Conservation (phyloP, 1,140 invertebrate genomes). For the Brachionus rotundiformis region DNA sequence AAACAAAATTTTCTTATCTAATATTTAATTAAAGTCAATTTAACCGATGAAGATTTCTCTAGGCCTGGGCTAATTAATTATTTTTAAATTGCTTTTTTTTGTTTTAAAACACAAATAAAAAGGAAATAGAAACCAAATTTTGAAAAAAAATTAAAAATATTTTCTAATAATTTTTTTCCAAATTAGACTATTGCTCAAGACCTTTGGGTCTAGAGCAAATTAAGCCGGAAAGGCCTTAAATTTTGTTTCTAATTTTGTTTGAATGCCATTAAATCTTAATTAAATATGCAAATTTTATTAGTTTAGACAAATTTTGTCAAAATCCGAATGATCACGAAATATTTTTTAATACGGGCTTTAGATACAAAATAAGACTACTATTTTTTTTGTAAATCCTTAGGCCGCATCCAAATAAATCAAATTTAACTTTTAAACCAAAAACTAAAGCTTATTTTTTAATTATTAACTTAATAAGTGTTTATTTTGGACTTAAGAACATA, state of each 20-base stretch:
- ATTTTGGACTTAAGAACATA: not conserved
- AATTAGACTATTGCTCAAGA: too few species aligned
- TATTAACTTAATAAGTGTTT: not conserved
- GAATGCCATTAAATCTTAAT: not conserved
- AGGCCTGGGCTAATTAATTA: not conserved
- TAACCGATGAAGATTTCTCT: slow-evolving; percentile 13
- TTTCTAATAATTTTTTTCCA: too few species aligned
- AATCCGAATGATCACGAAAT: not conserved
- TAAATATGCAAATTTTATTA: not conserved
- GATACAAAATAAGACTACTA: not conserved
- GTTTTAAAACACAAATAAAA: not conserved
- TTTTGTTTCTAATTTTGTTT: slow-evolving; percentile 3
- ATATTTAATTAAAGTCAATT: slow-evolving; percentile 22
- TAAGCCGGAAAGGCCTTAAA: not conserved
- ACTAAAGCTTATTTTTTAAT: not conserved
- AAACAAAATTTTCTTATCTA: slow-evolving; percentile 1
- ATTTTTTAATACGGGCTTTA: not conserved
- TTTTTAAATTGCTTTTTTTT: not conserved
- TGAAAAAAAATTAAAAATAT: not conserved
- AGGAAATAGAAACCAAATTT: too few species aligned
- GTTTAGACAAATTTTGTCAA: not conserved
- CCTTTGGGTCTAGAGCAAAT: too few species aligned
- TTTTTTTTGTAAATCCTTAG: not conserved
- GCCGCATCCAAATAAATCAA: not conserved
- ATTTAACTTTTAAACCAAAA: not conserved